These are phyloP conservation scores for Cephalophus harveyi DNA, from an alignment of 2,113 vertebrate genomes.

Conservation along the genomic window DNA sequence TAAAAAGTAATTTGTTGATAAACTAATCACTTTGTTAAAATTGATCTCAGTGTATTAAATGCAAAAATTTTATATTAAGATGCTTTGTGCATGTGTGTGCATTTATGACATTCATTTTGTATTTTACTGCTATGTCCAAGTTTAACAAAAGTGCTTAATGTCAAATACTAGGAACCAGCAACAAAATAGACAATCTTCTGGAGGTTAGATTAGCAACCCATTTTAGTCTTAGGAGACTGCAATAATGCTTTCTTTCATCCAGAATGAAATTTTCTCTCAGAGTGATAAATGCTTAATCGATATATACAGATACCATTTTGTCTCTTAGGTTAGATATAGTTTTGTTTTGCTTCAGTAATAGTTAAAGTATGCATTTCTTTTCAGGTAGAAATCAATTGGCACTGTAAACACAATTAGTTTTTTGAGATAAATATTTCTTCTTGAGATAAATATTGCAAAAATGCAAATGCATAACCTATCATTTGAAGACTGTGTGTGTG, in stretches of 20 bases:
- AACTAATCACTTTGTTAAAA: neutral
- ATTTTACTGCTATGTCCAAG: neutral
- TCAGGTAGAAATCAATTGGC: neutral
- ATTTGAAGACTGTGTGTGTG: neutral
- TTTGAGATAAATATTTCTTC: neutral
- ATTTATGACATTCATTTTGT: neutral
- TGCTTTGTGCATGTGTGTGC: neutral
- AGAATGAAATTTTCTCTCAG: neutral
- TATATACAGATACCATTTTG: neutral
- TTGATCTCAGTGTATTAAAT: neutral
- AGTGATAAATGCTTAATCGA: neutral
- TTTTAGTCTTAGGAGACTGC: neutral
- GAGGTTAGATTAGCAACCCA: neutral
- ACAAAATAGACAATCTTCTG: neutral
- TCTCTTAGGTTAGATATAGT: neutral
- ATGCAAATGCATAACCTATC: neutral
- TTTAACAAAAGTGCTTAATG: neutral
- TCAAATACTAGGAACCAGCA: neutral
- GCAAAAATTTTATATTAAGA: neutral
- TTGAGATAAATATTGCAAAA: neutral
- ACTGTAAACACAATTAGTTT: neutral
- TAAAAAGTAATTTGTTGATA: neutral
- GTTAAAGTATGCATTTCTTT: neutral
- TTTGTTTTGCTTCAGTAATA: constrained; percentile 24
- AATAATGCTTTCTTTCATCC: neutral